Conservation (phyloP, 2,113 vertebrate genomes). For the Lynx canadensis region DNA sequence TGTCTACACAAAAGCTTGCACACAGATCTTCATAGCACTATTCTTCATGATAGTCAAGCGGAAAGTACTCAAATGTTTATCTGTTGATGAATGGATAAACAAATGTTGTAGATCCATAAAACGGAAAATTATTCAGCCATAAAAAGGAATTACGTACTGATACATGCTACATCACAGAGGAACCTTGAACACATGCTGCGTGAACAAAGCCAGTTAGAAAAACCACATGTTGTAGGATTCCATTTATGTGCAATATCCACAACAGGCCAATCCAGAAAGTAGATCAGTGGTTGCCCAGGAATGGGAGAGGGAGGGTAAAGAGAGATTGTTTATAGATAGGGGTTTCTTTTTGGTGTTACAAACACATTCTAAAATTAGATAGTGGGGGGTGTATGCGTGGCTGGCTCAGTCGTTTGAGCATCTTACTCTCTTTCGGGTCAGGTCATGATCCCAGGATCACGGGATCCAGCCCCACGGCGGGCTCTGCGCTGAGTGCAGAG, state of each 20-base stretch:
- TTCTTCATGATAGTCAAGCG: neutral
- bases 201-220: constrained; percentile 39
- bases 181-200: neutral
- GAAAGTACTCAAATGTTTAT: neutral
- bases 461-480: no score
- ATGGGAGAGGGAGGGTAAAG: neutral
- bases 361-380: neutral
- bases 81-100: neutral
- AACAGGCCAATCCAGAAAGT: neutral
- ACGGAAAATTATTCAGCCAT: neutral
- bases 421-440: no score
- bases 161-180: neutral
- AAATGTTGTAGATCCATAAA: neutral
- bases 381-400: no score
- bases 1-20: neutral
- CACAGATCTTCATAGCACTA: neutral
- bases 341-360: neutral
- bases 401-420: no score
- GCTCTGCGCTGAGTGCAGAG: no score
- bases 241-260: neutral
- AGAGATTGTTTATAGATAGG: neutral
- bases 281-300: neutral
- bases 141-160: neutral
- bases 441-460: no score
- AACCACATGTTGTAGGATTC: neutral